phyloP scores from a whole-genome alignment of 2,888 invertebrate genomes.

The Apamea monoglypha region DNA sequence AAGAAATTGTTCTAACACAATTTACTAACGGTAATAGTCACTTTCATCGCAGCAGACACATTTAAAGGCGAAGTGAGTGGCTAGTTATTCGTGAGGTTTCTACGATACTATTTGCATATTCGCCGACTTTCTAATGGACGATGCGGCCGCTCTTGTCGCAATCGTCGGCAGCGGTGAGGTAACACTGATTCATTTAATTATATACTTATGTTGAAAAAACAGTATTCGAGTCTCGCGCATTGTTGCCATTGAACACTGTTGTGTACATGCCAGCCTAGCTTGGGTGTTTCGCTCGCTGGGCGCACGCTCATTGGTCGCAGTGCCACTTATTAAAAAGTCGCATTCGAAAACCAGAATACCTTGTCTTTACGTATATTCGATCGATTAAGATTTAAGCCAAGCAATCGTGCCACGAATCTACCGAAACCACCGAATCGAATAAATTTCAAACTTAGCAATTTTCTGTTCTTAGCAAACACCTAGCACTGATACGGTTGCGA shows the following conservation, averaged over 20 bases:
- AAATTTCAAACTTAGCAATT: constrained; percentile 72
- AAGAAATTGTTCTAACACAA: constrained; percentile 87
- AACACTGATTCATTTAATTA: constrained; percentile 89
- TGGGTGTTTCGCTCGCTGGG: constrained; percentile 76
- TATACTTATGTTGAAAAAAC: constrained; percentile 80
- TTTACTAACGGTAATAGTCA: constrained; percentile 89
- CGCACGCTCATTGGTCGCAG: constrained; percentile 75
- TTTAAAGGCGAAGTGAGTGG: constrained; percentile 89
- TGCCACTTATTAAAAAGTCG: constrained; percentile 78
- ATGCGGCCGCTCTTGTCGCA: constrained; percentile 89
- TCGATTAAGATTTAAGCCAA: constrained; percentile 77
- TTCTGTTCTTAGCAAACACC: constrained; percentile 70
- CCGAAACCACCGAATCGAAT: constrained; percentile 66
- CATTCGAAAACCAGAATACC: constrained; percentile 80
- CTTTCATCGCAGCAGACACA: constrained; percentile 90
- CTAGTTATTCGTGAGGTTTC: constrained; percentile 90
- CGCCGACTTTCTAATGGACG: constrained; percentile 90
- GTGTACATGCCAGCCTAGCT: constrained; percentile 75
- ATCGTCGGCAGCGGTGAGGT: constrained; percentile 87
- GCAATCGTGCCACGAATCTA: constrained; percentile 69
- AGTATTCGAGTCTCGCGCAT: constrained; percentile 82
- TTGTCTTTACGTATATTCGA: constrained; percentile 77
- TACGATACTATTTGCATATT: constrained; percentile 91
- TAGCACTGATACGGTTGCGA: constrained; percentile 69
- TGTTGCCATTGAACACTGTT: constrained; percentile 80